Evolutionary conservation across 2,113 vertebrate species (phyloP), one percentile per base, ranked within the genome.

Genomic region (Morone chrysops): DNA sequence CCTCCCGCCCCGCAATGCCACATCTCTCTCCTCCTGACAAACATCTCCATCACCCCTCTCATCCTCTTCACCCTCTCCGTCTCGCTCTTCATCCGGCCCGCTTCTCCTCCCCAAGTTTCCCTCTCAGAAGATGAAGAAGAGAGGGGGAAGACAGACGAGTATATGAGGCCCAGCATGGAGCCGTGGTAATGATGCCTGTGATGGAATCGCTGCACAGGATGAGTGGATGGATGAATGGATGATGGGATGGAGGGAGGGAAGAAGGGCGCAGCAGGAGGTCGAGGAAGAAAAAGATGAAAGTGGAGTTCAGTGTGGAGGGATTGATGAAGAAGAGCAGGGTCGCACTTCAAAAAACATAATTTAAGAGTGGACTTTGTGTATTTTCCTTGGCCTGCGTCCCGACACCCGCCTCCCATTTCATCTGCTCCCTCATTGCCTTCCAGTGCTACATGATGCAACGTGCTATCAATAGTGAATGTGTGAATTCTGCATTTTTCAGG

Each of bases 371-470:
- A 74, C 85, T 10, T 25, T 16, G 48, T 25, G 16, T 59, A 14
- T 67, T 41, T 77, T 16, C 7, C 38, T 38, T 2, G 5, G 5
- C 56, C 65, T 5, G 8, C 17, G 4, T 12, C 67, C 3, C 66
- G 25, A 31, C 66, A 8, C 41, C 18, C 38, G 18, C 60, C 53
- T 74, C 53, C 4, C 78, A 47, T n/a, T 41, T 75, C 38, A 75
- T 45, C 69, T 18, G 50, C 76, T 45, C 36, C 57, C 51, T 31
- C 16, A 10, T 43, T n/a, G 43, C 74, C 78, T 65, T 13, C 56
- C 66, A 43, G 53, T 6, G 14, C 76, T 68, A 47, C 78, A 83
- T 88, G 75, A 88, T 85, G 81, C 78, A 88, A 85, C 3, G 63
- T 18, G 40, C 25, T 36, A 57, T 88, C 51, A 86, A 80, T 80